Conservation (phyloP, 2,113 vertebrate genomes). For the Dasypus novemcinctus region DNA sequence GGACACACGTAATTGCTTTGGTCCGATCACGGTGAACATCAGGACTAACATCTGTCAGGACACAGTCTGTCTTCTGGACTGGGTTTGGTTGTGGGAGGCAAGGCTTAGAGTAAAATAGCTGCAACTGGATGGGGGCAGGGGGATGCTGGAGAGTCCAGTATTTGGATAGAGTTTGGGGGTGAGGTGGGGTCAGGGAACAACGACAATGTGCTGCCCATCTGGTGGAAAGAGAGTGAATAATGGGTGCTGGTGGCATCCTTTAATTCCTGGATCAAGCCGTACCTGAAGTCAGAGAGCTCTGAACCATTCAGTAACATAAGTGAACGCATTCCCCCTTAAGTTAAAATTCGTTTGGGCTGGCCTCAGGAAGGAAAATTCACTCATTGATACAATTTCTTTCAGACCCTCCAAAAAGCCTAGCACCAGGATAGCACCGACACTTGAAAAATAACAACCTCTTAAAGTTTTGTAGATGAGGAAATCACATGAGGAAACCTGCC, state of each 20-base stretch:
- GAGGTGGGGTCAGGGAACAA: background rate
- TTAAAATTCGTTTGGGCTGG: background rate
- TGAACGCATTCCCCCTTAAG: background rate
- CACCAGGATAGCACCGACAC: background rate
- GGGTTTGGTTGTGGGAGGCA: background rate
- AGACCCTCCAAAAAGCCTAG: background rate
- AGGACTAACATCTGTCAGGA: background rate
- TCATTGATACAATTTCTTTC: background rate
- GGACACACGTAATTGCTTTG: background rate
- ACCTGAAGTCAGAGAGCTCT: background rate
- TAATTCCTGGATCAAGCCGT: constrained; percentile 1
- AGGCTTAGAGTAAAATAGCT: background rate
- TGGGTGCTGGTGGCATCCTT: background rate
- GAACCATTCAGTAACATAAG: background rate
- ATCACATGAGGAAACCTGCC: too few species aligned
- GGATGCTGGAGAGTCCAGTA: background rate
- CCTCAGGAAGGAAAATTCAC: background rate
- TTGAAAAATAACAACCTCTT: background rate
- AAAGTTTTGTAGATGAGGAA: background rate
- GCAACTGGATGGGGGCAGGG: background rate
- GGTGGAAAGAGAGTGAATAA: background rate
- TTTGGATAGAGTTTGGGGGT: background rate
- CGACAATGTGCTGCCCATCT: background rate
- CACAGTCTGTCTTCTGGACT: background rate
- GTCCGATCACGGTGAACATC: background rate